These are phyloP conservation scores for Paratilapia polleni DNA, from an alignment of 2,113 vertebrate species.

Conservation along the genomic window DNA sequence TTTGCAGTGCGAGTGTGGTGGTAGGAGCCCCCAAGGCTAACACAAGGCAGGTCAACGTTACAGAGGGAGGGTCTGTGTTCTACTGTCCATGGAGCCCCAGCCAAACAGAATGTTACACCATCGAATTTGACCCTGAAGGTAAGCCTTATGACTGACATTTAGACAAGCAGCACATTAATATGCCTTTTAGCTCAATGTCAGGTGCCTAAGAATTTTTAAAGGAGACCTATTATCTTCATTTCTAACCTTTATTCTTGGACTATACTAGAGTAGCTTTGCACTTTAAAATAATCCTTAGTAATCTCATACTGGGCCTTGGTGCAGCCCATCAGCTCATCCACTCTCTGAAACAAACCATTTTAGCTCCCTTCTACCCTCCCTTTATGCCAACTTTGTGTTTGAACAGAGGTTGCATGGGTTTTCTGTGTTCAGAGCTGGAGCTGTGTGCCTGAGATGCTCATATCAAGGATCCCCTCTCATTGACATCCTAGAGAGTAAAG, in stretches of 20 bases:
- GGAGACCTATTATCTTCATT: background rate
- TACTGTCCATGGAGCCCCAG: conserved; percentile 87
- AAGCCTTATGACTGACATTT: conserved; percentile 30
- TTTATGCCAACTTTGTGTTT: background rate
- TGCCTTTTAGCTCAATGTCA: background rate
- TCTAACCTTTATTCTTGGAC: background rate
- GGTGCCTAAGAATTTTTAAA: background rate
- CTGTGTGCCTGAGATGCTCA: background rate
- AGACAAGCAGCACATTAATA: background rate
- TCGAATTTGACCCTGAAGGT: conserved; percentile 88
- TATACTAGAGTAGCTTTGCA: background rate
- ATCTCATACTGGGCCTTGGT: background rate
- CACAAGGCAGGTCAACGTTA: conserved; percentile 83
- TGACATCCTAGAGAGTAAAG: background rate
- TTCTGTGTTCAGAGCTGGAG: background rate
- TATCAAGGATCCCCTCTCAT: background rate
- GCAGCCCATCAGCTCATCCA: background rate
- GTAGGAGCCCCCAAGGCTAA: conserved; percentile 91
- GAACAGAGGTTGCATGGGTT: background rate
- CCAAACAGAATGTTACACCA: conserved; percentile 70
- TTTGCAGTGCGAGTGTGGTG: conserved; percentile 85
- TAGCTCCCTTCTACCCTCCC: rapidly evolving
- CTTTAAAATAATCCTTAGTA: background rate
- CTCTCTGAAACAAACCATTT: background rate
- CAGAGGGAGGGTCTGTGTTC: conserved; percentile 88